Percentiles rank a stretch among this genome's conserved stretches.
These are phyloP conservation scores for Sericinus montela DNA, from an alignment of 2,888 invertebrate genomes.

Conservation along the genomic window DNA sequence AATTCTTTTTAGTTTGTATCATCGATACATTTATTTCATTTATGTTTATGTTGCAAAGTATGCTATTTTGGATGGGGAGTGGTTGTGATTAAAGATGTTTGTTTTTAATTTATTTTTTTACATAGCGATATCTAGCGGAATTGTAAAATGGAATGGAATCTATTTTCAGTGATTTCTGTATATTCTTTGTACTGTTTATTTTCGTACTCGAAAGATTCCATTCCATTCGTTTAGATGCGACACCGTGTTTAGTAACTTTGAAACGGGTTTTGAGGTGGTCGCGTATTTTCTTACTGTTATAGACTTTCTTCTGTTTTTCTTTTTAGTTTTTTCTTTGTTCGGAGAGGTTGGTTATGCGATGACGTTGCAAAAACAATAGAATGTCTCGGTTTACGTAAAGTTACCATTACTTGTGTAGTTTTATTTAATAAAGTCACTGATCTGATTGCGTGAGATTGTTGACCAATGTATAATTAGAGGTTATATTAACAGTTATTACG, in stretches of 20 bases:
- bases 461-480: constrained; percentile 1
- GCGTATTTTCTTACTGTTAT: background rate
- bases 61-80: constrained; percentile 35
- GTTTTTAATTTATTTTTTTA: constrained; percentile 37
- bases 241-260: constrained; percentile 1
- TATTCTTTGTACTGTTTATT: constrained; percentile 16
- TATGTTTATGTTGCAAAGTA: constrained; percentile 26
- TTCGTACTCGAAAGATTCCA: constrained; percentile 17
- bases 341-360: background rate
- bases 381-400: constrained; percentile 3
- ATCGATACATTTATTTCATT: constrained; percentile 24
- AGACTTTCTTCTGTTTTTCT: constrained; percentile 9
- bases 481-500: background rate
- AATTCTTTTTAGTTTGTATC: constrained; percentile 15
- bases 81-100: constrained; percentile 43
- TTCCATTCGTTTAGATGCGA: constrained; percentile 28
- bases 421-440: constrained; percentile 1
- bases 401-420: constrained; percentile 15
- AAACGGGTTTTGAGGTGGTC: constrained; percentile 14
- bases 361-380: background rate
- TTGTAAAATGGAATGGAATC: constrained; percentile 29
- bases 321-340: constrained; percentile 1
- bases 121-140: constrained; percentile 23
- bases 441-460: constrained; percentile 11
- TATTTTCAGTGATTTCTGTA: constrained; percentile 17